Evolutionary conservation across 1,140 invertebrate genomes (phyloP), one percentile per base, ranked within the genome.

Genomic region (Littorina saxatilis): DNA sequence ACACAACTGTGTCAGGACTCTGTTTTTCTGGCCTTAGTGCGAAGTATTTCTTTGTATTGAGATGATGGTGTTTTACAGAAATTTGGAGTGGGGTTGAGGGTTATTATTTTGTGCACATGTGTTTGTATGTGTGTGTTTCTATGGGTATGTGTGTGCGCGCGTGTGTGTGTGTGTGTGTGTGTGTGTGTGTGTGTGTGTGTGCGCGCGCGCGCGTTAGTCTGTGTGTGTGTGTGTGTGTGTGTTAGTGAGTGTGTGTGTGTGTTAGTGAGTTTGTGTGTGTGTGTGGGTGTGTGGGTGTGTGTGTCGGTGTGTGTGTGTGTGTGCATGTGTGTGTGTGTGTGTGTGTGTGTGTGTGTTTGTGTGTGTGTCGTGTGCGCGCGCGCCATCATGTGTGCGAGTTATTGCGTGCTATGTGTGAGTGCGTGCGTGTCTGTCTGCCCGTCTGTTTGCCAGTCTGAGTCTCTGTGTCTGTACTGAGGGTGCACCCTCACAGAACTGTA

Each of bases 121-220:
- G 20, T 23, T 9, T 23, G 27, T 61, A 23, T 61, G 58, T 61
- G 58, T 61, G 23, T 61, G 58, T 61, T 9, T 61, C 9, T 61
- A 23, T 61, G 23, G 5, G 58, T 61, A 23, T 23, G 58, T 61
- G 58, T 23, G 58, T 61, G 20, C 27, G 58, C n/a, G 58, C 27
- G 58, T 61, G 58, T 61, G 58, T 61, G 58, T 61, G 58, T 61
- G 58, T 61, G 72, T 47, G 39, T 32, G 5, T 74, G 39, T 74
- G 39, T 29, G 72, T 7, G 58, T 63, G 29, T 11, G 23, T 11
- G 58, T 63, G 7, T 63, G 23, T 63, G 58, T 47, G 43, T 47
- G 43, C 17, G 43, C 17, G 43, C 17, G 43, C 17, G 43, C 17
- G 43, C 17, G 43, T 47, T 5, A 9, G 43, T 47, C 7, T 47